A percentile compares a stretch with the other conserved stretches of the same genome.
Evolutionary conservation across 2,888 invertebrate genomes (phyloP).

Genomic region (Diplolepis rosae): DNA sequence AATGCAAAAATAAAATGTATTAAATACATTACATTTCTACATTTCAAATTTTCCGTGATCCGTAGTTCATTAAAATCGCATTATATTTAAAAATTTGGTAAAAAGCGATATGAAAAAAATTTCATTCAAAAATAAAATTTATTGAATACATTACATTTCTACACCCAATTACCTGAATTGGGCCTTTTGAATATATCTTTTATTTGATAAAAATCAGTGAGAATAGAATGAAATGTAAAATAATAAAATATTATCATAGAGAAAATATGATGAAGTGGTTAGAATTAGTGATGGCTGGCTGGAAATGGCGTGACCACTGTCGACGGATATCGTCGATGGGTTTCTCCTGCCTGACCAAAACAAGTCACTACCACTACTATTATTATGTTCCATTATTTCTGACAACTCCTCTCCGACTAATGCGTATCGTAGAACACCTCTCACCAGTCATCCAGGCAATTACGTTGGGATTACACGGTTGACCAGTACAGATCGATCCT

Average conservation of each 20-base stretch:
- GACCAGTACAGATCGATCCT: slow-evolving; percentile 22
- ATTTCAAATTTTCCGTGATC: no score
- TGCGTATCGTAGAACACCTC: slow-evolving; percentile 1
- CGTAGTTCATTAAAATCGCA: no score
- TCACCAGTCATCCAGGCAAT: slow-evolving; percentile 5
- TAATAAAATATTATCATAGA: not conserved
- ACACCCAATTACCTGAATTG: no score
- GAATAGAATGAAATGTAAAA: no score
- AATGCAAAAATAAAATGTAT: no score
- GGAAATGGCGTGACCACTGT: slow-evolving; percentile 6
- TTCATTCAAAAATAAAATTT: no score
- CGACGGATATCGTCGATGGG: not conserved
- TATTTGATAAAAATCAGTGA: no score
- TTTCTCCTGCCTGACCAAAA: not conserved
- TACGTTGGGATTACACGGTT: slow-evolving; percentile 14
- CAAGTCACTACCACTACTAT: slow-evolving; percentile 1
- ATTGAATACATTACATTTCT: no score
- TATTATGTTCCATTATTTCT: slow-evolving; percentile 11
- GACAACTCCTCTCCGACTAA: slow-evolving; percentile 5
- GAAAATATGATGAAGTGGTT: not conserved
- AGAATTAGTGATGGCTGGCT: not conserved
- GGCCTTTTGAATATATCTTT: no score
- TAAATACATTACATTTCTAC: no score
- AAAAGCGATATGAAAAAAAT: no score
- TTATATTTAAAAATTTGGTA: no score